Conservation (phyloP, 2,888 invertebrate species). For the Siphlonurus alternatus region DNA sequence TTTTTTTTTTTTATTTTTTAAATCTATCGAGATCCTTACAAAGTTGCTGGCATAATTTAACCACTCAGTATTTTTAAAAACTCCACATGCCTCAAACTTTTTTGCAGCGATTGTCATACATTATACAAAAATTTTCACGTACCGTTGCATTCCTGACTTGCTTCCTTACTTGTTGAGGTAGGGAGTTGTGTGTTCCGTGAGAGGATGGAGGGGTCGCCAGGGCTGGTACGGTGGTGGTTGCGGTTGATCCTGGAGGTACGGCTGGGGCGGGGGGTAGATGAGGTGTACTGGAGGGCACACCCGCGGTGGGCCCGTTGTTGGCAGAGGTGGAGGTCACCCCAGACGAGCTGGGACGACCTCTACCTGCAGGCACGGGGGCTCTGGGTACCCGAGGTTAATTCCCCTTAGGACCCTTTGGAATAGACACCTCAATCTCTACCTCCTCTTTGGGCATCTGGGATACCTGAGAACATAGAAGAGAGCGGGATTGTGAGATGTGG, state of each 20-base stretch:
- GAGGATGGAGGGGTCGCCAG: conserved; percentile 22
- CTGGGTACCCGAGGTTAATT: conserved; percentile 20
- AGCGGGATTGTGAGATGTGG: no score
- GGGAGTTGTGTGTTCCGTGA: conserved; percentile 29
- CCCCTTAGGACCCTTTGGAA: conserved; percentile 32
- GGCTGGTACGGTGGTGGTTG: conserved; percentile 19
- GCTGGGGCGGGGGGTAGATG: conserved; percentile 26
- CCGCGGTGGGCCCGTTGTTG: background rate
- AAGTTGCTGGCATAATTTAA: no score
- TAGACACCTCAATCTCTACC: conserved; percentile 57
- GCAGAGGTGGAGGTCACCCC: conserved; percentile 27
- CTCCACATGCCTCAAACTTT: no score
- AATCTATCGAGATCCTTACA: no score
- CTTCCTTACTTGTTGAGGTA: conserved; percentile 28
- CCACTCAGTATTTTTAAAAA: no score
- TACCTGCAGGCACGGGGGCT: conserved; percentile 16
- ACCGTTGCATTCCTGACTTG: conserved; percentile 14
- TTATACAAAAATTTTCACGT: no score
- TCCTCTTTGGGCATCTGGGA: conserved; percentile 95
- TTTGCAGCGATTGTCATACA: no score
- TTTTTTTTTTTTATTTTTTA: no score
- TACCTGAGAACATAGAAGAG: conserved; percentile 39
- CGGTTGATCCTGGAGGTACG: conserved; percentile 22
- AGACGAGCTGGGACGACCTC: conserved; percentile 28
- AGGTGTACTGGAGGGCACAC: conserved; percentile 29